phyloP scores from a whole-genome alignment of 2,888 invertebrate genomes.

The Ophion obscuratus region DNA sequence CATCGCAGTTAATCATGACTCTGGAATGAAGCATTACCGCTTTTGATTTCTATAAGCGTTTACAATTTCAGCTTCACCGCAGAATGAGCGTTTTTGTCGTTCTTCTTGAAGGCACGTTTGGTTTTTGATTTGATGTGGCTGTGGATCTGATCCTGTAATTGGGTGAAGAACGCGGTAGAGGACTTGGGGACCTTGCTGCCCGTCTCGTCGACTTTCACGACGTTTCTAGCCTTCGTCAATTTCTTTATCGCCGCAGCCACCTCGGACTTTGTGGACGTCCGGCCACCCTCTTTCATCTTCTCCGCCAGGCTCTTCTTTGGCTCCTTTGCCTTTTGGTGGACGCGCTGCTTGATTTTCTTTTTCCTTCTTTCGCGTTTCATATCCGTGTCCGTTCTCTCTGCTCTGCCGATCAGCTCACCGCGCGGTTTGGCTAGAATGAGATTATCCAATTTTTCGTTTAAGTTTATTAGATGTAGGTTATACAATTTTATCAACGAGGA shows the following conservation, averaged over 20 bases:
- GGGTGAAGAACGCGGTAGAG: conserved; percentile 93
- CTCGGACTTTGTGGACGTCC: conserved; percentile 86
- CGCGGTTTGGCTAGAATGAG: conserved; percentile 82
- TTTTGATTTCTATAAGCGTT: conserved; percentile 69
- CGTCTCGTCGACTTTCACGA: conserved; percentile 85
- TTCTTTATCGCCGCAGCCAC: conserved; percentile 87
- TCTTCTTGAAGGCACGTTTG: conserved; percentile 73
- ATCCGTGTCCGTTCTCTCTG: conserved; percentile 94
- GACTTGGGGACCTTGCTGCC: conserved; percentile 87
- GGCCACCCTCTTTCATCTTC: conserved; percentile 84
- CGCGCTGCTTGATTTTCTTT: conserved; percentile 92
- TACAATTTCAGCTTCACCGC: conserved; percentile 89
- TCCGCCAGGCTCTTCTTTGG: conserved; percentile 78
- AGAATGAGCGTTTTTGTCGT: conserved; percentile 81
- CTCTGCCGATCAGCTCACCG: conserved; percentile 88
- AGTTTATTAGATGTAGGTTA: conserved; percentile 30
- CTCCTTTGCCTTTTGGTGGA: conserved; percentile 85
- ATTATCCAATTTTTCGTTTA: neutral
- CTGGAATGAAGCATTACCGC: neutral
- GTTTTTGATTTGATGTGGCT: conserved; percentile 85
- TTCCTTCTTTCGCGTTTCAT: conserved; percentile 94
- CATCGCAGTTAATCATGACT: neutral
- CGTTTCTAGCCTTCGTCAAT: conserved; percentile 88
- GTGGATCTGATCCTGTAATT: conserved; percentile 91
- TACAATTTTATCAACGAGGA: conserved; percentile 71